A percentile compares a stretch with the other conserved stretches of the same genome.
These are phyloP conservation scores for Thereva unica DNA, from an alignment of 2,888 invertebrate species.

Conservation along the genomic window DNA sequence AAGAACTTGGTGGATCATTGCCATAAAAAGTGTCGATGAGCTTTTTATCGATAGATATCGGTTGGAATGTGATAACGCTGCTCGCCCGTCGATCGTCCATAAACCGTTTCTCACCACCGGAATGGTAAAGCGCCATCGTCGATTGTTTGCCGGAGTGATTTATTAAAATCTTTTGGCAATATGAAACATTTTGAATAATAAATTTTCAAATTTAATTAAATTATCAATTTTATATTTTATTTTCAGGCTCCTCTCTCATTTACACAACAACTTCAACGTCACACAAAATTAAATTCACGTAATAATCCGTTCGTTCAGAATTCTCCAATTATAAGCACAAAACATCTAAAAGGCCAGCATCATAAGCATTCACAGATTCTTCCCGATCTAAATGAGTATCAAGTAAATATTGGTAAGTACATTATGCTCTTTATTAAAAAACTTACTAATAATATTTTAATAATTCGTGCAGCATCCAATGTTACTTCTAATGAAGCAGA, in stretches of 20 bases:
- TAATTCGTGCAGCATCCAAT: conserved; percentile 23
- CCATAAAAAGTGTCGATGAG: no score
- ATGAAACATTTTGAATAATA: no score
- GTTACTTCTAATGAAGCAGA: conserved; percentile 56
- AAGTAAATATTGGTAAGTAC: conserved; percentile 51
- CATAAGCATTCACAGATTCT: conserved; percentile 55
- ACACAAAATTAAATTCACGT: conserved; percentile 56
- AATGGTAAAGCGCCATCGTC: no score
- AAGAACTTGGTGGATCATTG: no score
- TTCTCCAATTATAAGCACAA: conserved; percentile 52
- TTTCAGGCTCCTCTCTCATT: conserved; percentile 75
- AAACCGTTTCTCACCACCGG: no score
- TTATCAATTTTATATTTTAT: neutral
- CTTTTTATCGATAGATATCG: no score
- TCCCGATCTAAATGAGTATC: conserved; percentile 58
- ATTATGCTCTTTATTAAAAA: neutral
- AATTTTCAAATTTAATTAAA: no score
- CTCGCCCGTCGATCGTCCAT: no score
- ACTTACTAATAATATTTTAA: neutral
- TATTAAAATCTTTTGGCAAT: no score
- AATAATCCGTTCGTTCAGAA: conserved; percentile 55
- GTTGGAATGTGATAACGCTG: no score
- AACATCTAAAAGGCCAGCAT: conserved; percentile 46
- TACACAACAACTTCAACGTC: conserved; percentile 83
- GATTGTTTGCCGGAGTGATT: no score